Conservation (phyloP, 1,140 invertebrate genomes). For the Drosophila sulfurigaster region DNA sequence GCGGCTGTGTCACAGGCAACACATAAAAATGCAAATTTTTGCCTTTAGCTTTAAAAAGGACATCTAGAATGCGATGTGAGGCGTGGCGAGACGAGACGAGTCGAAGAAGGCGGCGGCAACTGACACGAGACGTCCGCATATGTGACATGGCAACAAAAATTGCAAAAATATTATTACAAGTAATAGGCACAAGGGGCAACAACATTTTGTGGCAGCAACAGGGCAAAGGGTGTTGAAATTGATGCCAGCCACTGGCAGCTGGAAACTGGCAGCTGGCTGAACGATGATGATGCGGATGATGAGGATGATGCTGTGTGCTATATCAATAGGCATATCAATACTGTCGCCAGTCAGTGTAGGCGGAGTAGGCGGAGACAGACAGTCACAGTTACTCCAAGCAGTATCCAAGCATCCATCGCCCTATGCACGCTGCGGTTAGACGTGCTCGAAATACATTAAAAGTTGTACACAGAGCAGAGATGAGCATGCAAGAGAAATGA, state of each 20-base stretch:
- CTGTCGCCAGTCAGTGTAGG: slow-evolving; percentile 21
- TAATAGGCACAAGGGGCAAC: slow-evolving; percentile 68
- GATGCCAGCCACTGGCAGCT: slow-evolving; percentile 55
- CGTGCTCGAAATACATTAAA: slow-evolving; percentile 81
- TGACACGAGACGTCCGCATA: slow-evolving; percentile 63
- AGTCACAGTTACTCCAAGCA: slow-evolving; percentile 4
- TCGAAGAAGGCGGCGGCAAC: slow-evolving; percentile 25
- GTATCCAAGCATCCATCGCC: neutral
- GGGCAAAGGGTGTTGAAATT: slow-evolving; percentile 71
- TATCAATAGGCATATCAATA: slow-evolving; percentile 81
- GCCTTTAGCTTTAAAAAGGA: slow-evolving; percentile 54
- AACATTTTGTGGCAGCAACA: slow-evolving; percentile 39
- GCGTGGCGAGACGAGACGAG: neutral
- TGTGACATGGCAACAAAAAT: slow-evolving; percentile 81
- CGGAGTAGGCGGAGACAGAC: neutral
- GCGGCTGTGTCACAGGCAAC: slow-evolving; percentile 25
- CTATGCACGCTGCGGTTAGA: slow-evolving; percentile 65
- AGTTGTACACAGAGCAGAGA: slow-evolving; percentile 60
- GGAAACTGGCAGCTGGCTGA: slow-evolving; percentile 22
- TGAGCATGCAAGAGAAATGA: slow-evolving; percentile 15
- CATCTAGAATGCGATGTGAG: neutral
- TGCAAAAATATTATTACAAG: slow-evolving; percentile 82
- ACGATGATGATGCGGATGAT: slow-evolving; percentile 44
- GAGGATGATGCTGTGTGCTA: slow-evolving; percentile 54
- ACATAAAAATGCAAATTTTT: slow-evolving; percentile 82